Evolutionary conservation across 2,113 vertebrate genomes (phyloP).

Genomic region (Scomber scombrus): DNA sequence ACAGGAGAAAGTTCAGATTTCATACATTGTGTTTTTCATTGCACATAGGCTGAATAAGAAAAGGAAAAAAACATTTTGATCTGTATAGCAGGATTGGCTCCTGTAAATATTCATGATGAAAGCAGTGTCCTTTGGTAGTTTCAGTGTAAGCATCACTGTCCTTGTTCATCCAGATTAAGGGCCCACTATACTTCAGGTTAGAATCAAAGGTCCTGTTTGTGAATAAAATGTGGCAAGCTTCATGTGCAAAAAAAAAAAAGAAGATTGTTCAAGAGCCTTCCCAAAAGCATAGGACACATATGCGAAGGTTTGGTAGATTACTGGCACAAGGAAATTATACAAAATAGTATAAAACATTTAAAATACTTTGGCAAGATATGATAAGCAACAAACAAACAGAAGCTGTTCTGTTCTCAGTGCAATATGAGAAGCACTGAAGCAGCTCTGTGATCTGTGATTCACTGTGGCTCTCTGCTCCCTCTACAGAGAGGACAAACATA

Average conservation of each 20-base stretch:
- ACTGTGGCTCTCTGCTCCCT: neutral
- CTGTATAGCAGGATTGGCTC: neutral
- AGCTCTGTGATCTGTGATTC: conserved; percentile 2
- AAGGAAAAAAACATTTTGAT: neutral
- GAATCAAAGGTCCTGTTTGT: neutral
- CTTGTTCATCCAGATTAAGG: conserved; percentile 43
- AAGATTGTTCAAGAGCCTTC: neutral
- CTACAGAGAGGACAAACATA: conserved; percentile 9
- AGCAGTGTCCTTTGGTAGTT: conserved; percentile 71
- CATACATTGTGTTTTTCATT: conserved; percentile 16
- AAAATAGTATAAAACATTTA: conserved; percentile 54
- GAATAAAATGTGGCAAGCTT: conserved; percentile 11
- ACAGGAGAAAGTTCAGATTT: conserved; percentile 11
- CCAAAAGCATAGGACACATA: conserved; percentile 3
- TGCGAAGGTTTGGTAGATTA: conserved; percentile 16
- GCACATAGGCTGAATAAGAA: neutral
- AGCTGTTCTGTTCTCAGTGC: neutral
- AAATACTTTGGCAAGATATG: conserved; percentile 62
- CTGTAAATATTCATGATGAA: conserved; percentile 27
- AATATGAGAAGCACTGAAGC: conserved; percentile 1
- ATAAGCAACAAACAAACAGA: conserved; percentile 42
- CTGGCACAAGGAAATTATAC: conserved; percentile 48
- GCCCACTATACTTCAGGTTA: neutral
- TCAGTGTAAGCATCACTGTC: conserved; percentile 36
- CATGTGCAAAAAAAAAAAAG: conserved; percentile 38